Base-by-base conservation (phyloP, 1,140 invertebrate genomes). In the Episyrphus balteatus region DNA sequence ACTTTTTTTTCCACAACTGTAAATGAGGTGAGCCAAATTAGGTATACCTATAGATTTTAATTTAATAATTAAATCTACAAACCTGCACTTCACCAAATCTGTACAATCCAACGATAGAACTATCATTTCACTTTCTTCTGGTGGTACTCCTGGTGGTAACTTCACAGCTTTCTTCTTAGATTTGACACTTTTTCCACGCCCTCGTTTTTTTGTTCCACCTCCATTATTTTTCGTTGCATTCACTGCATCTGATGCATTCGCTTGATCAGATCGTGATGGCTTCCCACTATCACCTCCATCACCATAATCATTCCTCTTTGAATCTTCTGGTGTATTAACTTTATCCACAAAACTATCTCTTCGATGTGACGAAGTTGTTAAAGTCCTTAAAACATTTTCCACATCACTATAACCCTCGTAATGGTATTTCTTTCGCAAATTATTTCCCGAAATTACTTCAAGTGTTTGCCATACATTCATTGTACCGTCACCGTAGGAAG, bases 381-480 rank as follows among this genome's bases (percentile, higher is more conserved):
- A 31, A 7, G 60, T 62, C 17, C 62, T 51, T 36, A 65, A 52
- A 10, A 59, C 44, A 54, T 66, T 61, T 5, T 66, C 61, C 8
- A 55, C 56, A 41, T 66, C 62, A 30, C 52, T 51, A 36, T 53
- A 66, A 19, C 62, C 62, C 45, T 66, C 62, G 42, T 66, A 66
- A 41, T 66, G 63, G 47, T 62, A 66, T 2, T 57, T 57, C 32
- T 65, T 65, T 10, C 62, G 62, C 3, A 62, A 50, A 42, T 51
- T 66, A 0, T 66, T 15, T 2, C 56, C 52, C 37, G 63, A 63
- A 0, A 66, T 52, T 32, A 61, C 63, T 37, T 66, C 63, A 13
- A 66, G 46, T 14, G 61, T 66, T 43, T 66, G 63, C 63, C 61
- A 66, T 38, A 66, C 63, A 48, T 66, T 66, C 62, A 66, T 66